Conservation (phyloP, 2,888 invertebrate genomes). For the Ashinkailepas kermadecensis region DNA sequence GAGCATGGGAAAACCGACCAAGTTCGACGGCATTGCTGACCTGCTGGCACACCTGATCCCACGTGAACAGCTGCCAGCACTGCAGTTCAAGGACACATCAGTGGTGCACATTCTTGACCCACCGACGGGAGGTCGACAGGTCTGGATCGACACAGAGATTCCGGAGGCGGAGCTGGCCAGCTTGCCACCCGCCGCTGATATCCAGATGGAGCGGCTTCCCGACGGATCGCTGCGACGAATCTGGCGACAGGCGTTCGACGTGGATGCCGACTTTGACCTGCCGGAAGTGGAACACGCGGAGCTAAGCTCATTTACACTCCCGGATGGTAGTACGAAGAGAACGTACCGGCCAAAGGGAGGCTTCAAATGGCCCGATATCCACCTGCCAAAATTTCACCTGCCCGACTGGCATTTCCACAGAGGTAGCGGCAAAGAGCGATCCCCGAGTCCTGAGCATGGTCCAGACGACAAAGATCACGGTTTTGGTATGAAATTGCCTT, state of each 20-base stretch:
- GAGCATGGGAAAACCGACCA: neutral
- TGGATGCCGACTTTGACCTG: constrained; percentile 26
- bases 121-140: neutral
- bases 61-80: neutral
- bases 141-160: neutral
- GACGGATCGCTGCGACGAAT: neutral
- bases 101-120: neutral
- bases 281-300: constrained; percentile 26
- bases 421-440: neutral
- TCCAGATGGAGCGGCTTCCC: neutral
- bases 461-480: neutral
- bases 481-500: constrained; percentile 11
- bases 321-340: constrained; percentile 16
- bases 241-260: constrained; percentile 11
- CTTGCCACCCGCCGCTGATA: neutral
- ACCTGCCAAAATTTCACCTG: neutral
- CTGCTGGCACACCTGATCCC: neutral
- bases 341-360: neutral
- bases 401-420: constrained; percentile 15
- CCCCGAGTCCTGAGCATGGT: neutral
- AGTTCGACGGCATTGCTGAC: constrained; percentile 2
- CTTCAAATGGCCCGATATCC: neutral
- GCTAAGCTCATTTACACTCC: constrained; percentile 15
- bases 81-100: neutral
- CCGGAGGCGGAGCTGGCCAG: neutral